phyloP scores from a whole-genome alignment of 2,113 vertebrate genomes.

The Gila orcuttii region DNA sequence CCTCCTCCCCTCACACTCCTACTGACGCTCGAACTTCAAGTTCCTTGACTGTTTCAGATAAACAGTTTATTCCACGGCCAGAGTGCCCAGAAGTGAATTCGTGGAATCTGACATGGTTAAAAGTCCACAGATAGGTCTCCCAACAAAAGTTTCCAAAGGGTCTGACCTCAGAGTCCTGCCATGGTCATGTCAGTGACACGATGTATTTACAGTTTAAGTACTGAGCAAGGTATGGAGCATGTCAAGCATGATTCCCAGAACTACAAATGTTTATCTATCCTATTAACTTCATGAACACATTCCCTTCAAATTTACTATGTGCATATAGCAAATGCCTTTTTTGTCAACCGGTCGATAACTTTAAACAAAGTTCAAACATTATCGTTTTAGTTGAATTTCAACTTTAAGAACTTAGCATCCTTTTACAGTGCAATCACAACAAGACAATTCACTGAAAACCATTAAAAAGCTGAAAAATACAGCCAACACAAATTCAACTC shows the following conservation, averaged over 20 bases:
- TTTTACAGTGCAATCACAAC: background rate
- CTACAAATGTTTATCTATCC: constrained; percentile 41
- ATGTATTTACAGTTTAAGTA: constrained; percentile 41
- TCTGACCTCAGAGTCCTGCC: constrained; percentile 34
- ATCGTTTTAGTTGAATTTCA: background rate
- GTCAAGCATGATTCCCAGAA: constrained; percentile 37
- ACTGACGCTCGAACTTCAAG: constrained; percentile 54
- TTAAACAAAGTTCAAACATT: background rate
- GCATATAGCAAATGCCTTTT: background rate
- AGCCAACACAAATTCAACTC: constrained; percentile 22
- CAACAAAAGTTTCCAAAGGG: constrained; percentile 11
- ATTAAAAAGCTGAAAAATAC: background rate
- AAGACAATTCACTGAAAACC: background rate
- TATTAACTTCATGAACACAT: constrained; percentile 30
- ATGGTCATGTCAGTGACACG: constrained; percentile 39
- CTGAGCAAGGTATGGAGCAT: constrained; percentile 49
- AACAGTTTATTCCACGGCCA: constrained; percentile 62
- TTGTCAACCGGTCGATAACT: background rate
- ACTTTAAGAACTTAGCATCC: background rate
- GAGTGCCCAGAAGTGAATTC: constrained; percentile 49
- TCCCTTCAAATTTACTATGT: constrained; percentile 7
- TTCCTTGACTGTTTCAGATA: constrained; percentile 64
- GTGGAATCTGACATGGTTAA: constrained; percentile 55
- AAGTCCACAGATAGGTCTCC: constrained; percentile 52
- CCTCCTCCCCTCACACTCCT: constrained; percentile 37